Percentiles rank a stretch among this genome's conserved stretches.
phyloP scores from a whole-genome alignment of 1,140 invertebrate genomes.

The Bombus waltoni region DNA sequence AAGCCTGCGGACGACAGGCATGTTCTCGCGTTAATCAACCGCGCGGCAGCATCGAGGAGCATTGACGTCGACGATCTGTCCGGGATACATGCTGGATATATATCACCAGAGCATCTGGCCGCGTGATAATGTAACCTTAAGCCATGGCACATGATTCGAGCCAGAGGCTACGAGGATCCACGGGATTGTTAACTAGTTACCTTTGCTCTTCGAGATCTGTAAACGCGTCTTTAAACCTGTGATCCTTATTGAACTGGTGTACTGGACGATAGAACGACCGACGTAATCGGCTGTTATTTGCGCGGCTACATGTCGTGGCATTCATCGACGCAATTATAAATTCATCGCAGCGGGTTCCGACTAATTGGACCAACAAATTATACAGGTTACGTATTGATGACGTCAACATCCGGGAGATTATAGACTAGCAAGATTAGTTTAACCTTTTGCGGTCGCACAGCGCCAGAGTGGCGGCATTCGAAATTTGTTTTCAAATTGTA shows the following conservation, averaged over 20 bases:
- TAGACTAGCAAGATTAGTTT: too few species aligned
- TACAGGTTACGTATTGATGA: background rate
- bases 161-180: background rate
- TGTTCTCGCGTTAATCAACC: constrained; percentile 66
- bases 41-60: constrained; percentile 41
- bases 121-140: constrained; percentile 47
- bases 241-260: background rate
- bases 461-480: too few species aligned
- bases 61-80: constrained; percentile 48
- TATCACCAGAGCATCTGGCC: constrained; percentile 28
- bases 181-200: background rate
- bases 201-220: background rate
- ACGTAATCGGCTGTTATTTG: constrained; percentile 38
- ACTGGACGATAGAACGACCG: background rate
- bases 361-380: constrained; percentile 33
- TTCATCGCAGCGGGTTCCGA: constrained; percentile 3
- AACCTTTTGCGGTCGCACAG: too few species aligned
- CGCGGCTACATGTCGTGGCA: constrained; percentile 4
- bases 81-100: constrained; percentile 38
- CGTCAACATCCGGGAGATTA: background rate
- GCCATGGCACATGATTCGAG: constrained; percentile 17
- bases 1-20: constrained; percentile 56
- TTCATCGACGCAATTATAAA: constrained; percentile 19
- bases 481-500: too few species aligned
- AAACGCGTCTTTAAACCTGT: constrained; percentile 36